Percentiles rank a stretch among this genome's conserved stretches.
These are phyloP conservation scores for Goniozus legneri DNA, from an alignment of 1,140 invertebrate species.

Conservation along the genomic window DNA sequence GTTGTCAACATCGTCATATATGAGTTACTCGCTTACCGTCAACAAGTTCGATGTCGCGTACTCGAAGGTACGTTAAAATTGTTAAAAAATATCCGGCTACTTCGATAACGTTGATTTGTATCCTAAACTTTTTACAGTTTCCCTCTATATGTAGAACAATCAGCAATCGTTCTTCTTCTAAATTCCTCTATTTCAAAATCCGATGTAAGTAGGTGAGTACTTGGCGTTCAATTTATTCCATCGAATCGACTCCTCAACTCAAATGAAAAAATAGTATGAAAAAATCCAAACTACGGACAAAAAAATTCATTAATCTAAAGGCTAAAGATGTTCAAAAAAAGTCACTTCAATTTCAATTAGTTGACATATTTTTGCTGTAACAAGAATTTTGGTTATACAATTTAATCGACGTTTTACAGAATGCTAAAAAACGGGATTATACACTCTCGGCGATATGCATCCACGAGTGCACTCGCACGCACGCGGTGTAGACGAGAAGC, in stretches of 20 bases:
- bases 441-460: no score
- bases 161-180: background rate
- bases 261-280: background rate
- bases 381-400: no score
- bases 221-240: background rate
- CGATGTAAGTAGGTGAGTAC: background rate
- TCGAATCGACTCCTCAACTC: background rate
- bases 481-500: no score
- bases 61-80: conserved; percentile 16
- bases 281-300: no score
- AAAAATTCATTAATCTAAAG: no score
- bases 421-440: no score
- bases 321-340: no score
- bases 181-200: background rate
- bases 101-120: conserved; percentile 5
- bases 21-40: conserved; percentile 25
- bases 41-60: no score
- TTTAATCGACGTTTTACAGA: no score
- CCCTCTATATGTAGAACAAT: background rate
- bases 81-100: conserved; percentile 38
- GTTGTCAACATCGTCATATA: conserved; percentile 29
- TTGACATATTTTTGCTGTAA: no score
- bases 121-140: conserved; percentile 1
- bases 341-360: no score
- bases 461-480: no score